phyloP scores from a whole-genome alignment of 2,113 vertebrate genomes.

The Notiomystis cincta region DNA sequence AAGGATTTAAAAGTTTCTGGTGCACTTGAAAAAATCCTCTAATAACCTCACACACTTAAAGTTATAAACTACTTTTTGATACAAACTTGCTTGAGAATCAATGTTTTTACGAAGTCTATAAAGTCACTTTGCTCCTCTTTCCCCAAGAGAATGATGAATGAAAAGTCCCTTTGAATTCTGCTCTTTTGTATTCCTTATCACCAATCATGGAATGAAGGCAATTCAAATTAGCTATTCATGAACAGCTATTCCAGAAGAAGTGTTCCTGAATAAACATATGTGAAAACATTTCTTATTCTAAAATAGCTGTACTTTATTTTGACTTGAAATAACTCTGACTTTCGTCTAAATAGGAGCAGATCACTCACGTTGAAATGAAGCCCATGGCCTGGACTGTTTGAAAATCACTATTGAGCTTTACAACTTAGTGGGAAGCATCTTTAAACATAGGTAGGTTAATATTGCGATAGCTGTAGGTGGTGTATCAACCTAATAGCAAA shows the following conservation, averaged over 20 bases:
- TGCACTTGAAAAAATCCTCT: neutral
- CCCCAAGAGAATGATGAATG: neutral
- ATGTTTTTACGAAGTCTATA: neutral
- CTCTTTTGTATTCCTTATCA: slow-evolving; percentile 36
- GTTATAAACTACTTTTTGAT: neutral
- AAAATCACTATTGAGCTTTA: neutral
- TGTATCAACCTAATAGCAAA: neutral
- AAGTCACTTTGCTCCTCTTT: slow-evolving; percentile 20
- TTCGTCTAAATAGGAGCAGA: neutral
- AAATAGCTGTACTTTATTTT: neutral
- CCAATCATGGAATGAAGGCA: neutral
- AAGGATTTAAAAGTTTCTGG: neutral
- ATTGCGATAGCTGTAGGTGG: neutral
- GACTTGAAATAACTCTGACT: neutral
- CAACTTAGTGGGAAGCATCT: neutral
- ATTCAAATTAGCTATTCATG: slow-evolving; percentile 38
- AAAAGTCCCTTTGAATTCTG: slow-evolving; percentile 19
- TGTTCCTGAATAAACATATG: neutral
- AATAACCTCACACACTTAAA: neutral
- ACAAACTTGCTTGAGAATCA: neutral
- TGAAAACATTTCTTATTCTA: neutral
- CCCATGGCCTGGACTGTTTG: neutral
- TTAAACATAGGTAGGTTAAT: neutral
- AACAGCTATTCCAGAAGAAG: neutral
- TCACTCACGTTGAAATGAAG: neutral